Conservation (phyloP, 2,888 invertebrate genomes). For the Callyntrura guangdongensis region DNA sequence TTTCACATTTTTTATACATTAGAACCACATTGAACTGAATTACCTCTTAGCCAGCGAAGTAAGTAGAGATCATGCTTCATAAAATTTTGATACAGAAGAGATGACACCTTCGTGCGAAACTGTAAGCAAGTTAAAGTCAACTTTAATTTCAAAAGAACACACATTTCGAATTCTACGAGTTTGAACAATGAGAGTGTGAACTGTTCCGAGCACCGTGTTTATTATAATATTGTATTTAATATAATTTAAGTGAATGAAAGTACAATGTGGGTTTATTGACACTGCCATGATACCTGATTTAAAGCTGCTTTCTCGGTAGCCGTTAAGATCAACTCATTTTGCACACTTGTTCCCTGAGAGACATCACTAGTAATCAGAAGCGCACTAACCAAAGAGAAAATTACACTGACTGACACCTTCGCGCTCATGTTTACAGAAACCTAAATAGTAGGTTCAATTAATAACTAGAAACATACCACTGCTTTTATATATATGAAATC, state of each 20-base stretch:
- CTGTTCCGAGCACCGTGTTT: no score
- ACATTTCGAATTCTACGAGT: no score
- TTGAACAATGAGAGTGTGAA: no score
- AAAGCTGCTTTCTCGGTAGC: background rate
- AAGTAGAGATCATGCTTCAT: constrained; percentile 20
- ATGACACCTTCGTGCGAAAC: background rate
- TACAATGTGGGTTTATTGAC: no score
- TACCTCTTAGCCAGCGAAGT: constrained; percentile 38
- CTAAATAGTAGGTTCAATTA: no score
- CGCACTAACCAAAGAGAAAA: no score
- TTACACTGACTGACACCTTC: no score
- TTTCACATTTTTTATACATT: background rate
- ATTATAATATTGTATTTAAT: background rate
- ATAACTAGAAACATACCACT: no score
- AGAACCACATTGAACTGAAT: background rate
- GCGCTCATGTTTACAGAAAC: no score
- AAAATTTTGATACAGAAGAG: constrained; percentile 16
- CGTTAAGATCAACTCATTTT: background rate
- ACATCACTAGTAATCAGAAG: no score
- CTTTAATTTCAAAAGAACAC: no score
- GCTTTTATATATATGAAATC: no score
- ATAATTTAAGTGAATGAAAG: background rate
- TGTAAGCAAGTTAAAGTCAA: background rate
- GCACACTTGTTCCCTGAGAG: background rate
- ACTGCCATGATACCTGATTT: background rate